Conservation (phyloP, 1,140 invertebrate genomes). For the Sycophila sp. region DNA sequence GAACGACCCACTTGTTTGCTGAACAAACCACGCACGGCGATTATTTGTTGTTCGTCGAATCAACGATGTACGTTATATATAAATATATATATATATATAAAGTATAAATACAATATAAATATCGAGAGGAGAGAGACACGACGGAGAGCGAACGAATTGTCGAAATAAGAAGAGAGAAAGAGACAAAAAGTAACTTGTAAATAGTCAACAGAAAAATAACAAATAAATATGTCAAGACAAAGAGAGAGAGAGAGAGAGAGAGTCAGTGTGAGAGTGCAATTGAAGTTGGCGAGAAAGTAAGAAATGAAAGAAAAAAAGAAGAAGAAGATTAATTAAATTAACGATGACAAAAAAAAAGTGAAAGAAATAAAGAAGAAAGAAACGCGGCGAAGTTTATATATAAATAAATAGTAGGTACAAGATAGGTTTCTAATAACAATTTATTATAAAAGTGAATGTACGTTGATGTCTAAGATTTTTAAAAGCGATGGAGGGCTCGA, state of each 20-base stretch:
- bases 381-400: slow-evolving; percentile 57
- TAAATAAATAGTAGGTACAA: slow-evolving; percentile 59
- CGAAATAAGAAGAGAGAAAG: too few species aligned
- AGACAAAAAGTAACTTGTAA: too few species aligned
- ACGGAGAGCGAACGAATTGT: slow-evolving; percentile 42
- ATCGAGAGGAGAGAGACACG: slow-evolving; percentile 20
- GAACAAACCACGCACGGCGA: slow-evolving; percentile 9
- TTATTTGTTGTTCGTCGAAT: background rate
- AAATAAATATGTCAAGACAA: background rate
- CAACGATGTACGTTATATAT: slow-evolving; percentile 22
- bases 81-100: slow-evolving; percentile 14
- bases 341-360: slow-evolving; percentile 19
- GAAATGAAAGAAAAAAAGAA: background rate
- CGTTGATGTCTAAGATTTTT: slow-evolving; percentile 65
- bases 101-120: slow-evolving; percentile 37
- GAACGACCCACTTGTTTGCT: slow-evolving; percentile 12
- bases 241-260: slow-evolving; percentile 22
- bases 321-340: background rate
- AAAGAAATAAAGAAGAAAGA: background rate
- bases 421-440: slow-evolving; percentile 63
- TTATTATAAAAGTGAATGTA: slow-evolving; percentile 64
- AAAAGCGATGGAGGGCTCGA: slow-evolving; percentile 40
- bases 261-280: background rate
- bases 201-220: slow-evolving; percentile 39
- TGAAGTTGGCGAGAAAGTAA: too few species aligned